Conservation (phyloP, 2,113 vertebrate species). For the Odobenus rosmarus region DNA sequence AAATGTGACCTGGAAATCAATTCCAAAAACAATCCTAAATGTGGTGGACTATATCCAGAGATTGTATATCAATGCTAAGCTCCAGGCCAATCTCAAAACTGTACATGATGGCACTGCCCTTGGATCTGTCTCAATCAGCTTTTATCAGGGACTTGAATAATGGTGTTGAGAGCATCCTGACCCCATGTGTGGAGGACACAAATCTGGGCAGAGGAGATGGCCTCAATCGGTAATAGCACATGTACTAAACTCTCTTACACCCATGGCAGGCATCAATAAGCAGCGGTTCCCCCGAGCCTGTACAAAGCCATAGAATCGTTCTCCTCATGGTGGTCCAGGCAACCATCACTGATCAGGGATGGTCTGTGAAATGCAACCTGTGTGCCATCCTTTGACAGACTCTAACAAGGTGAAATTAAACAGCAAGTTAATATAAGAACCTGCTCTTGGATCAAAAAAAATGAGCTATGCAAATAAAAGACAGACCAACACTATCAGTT, state of each 20-base stretch:
- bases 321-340: background rate
- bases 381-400: background rate
- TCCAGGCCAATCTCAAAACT: background rate
- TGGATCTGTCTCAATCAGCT: background rate
- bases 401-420: background rate
- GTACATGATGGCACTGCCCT: background rate
- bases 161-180: background rate
- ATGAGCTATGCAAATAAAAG: background rate
- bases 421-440: background rate
- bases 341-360: background rate
- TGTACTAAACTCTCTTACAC: background rate
- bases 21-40: background rate
- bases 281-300: background rate
- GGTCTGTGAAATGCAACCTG: background rate
- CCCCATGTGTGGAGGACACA: background rate
- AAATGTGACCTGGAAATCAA: constrained; percentile 14
- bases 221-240: background rate
- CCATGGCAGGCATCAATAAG: background rate
- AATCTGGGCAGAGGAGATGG: background rate
- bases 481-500: background rate
- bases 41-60: background rate
- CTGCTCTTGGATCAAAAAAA: background rate
- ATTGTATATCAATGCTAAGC: background rate
- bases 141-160: background rate
- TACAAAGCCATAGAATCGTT: background rate